phyloP scores from a whole-genome alignment of 1,140 invertebrate genomes.

The Ectropis grisescens region DNA sequence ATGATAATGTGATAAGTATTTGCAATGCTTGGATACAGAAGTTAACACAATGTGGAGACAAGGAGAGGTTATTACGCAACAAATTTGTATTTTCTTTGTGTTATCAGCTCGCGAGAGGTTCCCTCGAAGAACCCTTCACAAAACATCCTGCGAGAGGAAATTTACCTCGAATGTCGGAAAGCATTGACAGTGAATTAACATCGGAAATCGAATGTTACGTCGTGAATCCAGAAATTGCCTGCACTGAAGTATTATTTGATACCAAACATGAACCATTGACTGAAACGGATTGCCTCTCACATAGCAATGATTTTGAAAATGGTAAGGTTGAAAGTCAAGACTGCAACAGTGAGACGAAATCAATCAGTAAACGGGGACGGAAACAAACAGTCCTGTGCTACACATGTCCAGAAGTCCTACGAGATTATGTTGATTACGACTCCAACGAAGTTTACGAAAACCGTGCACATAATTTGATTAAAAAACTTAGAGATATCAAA shows the following conservation, averaged over 20 bases:
- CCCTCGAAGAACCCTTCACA: slow-evolving; percentile 39
- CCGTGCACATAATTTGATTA: slow-evolving; percentile 36
- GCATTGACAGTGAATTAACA: slow-evolving; percentile 23
- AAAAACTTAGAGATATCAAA: slow-evolving; percentile 51
- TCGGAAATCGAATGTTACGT: slow-evolving; percentile 37
- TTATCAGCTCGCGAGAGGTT: slow-evolving; percentile 41
- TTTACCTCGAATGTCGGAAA: slow-evolving; percentile 20
- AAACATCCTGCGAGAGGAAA: slow-evolving; percentile 17
- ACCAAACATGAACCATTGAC: slow-evolving; percentile 12
- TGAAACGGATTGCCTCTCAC: slow-evolving; percentile 9
- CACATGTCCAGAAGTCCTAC: slow-evolving; percentile 14
- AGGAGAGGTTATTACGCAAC: slow-evolving; percentile 41
- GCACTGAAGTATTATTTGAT: slow-evolving; percentile 20
- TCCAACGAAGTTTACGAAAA: slow-evolving; percentile 21
- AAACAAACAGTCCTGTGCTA: slow-evolving; percentile 11
- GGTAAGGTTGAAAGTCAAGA: background rate
- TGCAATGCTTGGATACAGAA: slow-evolving; percentile 48
- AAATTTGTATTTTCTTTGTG: slow-evolving; percentile 45
- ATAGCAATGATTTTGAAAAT: slow-evolving; percentile 3
- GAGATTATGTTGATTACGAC: too few species aligned
- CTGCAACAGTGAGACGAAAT: background rate
- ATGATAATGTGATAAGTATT: slow-evolving; percentile 30
- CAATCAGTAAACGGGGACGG: background rate
- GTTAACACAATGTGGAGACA: slow-evolving; percentile 29
- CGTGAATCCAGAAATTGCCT: slow-evolving; percentile 22